Evolutionary conservation across 2,888 invertebrate species (phyloP).

Genomic region (Arrhopalites spinosus): DNA sequence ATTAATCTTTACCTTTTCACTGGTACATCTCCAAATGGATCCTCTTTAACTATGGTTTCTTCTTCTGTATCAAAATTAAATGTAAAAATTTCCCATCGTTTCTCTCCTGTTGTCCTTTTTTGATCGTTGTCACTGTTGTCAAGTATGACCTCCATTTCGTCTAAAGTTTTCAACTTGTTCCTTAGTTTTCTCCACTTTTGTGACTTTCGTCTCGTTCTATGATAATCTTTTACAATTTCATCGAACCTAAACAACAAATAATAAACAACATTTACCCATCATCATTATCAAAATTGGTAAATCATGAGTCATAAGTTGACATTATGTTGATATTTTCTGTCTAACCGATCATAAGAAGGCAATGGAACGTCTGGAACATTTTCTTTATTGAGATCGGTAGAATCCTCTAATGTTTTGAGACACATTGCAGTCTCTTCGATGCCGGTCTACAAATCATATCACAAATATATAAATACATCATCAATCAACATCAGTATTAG

Average conservation of each 20-base stretch:
- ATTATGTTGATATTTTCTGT: neutral
- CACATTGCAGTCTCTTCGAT: conserved; percentile 25
- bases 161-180: conserved; percentile 8
- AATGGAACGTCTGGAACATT: conserved; percentile 15
- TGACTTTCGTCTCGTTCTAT: conserved; percentile 19
- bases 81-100: conserved; percentile 27
- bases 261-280: neutral
- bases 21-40: conserved; percentile 15
- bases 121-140: neutral
- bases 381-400: neutral
- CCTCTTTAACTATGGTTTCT: neutral
- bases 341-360: conserved; percentile 13
- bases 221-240: conserved; percentile 8
- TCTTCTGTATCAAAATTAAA: conserved; percentile 32
- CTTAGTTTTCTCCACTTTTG: conserved; percentile 19
- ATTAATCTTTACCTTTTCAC: neutral
- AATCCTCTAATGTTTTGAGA: conserved; percentile 14
- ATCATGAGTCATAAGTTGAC: neutral
- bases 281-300: neutral
- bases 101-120: neutral
- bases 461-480: no score
- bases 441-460: conserved; percentile 11
- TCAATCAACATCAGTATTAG: no score
- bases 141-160: neutral
- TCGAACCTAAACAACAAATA: conserved; percentile 17